Evolutionary conservation across 2,888 invertebrate species (phyloP), one percentile per base, ranked within the genome.

Genomic region (Epinotia nisella): DNA sequence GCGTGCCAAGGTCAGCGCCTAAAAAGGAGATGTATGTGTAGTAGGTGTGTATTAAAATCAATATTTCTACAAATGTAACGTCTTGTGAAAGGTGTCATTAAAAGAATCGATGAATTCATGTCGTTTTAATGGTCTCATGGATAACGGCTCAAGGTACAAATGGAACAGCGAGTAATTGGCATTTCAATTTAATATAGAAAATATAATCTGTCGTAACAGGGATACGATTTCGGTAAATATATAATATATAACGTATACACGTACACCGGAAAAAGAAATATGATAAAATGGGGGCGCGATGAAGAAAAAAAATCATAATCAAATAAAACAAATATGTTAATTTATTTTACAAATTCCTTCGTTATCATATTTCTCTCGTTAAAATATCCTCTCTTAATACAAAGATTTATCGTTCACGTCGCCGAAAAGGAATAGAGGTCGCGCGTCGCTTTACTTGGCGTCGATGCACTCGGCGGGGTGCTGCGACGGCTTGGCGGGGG

Each of bases 301-400:
- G 79, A 82, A 86, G 79, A 82, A 86, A 85, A 86, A 83, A 84
- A 83, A 80, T 80, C 82, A 81, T 80, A 80, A 79, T 86, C 86
- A 91, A 93, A 93, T 93, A 92, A 93, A 93, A 93, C 93, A 91
- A 93, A 91, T 93, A 91, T 85, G 90, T 93, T 92, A 93, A 92
- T 93, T 93, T 91, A 92, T 93, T 93, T 92, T 92, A 92, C 90
- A 93, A 93, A 92, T 92, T 92, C 91, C 90, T 92, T 91, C 90
- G 92, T 92, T 93, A 93, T 93, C 93, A 93, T 93, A 92, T 93
- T 93, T 92, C 93, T 93, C 92, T 93, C 90, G 87, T 92, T 92
- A 93, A 91, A 93, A 92, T 93, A 93, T 90, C 90, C 88, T 93
- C 91, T 90, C 90, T 90, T 89, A 90, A 89, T 93, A 92, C 93